Base-by-base conservation (phyloP, 1,140 invertebrate species). In the Pseudoatta argentina region DNA sequence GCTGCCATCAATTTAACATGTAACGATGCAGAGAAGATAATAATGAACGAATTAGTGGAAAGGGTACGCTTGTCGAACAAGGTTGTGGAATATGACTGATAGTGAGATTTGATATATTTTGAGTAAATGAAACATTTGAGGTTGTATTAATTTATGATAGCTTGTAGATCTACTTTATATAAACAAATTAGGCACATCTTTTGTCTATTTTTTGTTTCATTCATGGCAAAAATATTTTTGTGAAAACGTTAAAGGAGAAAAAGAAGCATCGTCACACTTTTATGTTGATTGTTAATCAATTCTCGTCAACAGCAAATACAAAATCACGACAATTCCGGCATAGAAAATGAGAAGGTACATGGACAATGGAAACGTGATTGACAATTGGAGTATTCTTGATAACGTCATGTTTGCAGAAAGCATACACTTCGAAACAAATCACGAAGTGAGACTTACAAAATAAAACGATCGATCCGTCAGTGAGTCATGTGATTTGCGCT, bases 321-420 rank as follows among this genome's bases (percentile, higher is more conserved):
- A 69, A n/a, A 94, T 79, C 6, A 94, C 66, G 53, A 81, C 82
- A 0, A 87, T 81, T 6, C 87, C 94, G 14, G 85, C 53, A 66
- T 95, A 95, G 78, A 95, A 93, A 5, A 94, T 44, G 6, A 95
- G 88, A 91, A 95, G 94, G 64, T 95, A 95, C 72, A 92, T 91
- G 2, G 93, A 92, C 64, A 95, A 76, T 5, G 91, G 55, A 69
- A 92, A 88, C 1, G 94, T 94, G 27, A 93, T 66, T 27, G 92
- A 77, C 10, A 95, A 86, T 61, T 95, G 92, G 53, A 93, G 7
- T 69, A 94, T 86, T 77, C 94, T 88, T 69, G 82, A 85, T 34
- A 86, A n/a, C 39, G 93, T 90, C 94, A 94, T 94, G 61, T 86
- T 92, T 67, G 59, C 66, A 61, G 48, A 61, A 73, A 8, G 34